Percentiles rank a stretch among this genome's conserved stretches.
phyloP scores from a whole-genome alignment of 2,797 vertebrate genomes.

The Melanotaenia maccullochi region DNA sequence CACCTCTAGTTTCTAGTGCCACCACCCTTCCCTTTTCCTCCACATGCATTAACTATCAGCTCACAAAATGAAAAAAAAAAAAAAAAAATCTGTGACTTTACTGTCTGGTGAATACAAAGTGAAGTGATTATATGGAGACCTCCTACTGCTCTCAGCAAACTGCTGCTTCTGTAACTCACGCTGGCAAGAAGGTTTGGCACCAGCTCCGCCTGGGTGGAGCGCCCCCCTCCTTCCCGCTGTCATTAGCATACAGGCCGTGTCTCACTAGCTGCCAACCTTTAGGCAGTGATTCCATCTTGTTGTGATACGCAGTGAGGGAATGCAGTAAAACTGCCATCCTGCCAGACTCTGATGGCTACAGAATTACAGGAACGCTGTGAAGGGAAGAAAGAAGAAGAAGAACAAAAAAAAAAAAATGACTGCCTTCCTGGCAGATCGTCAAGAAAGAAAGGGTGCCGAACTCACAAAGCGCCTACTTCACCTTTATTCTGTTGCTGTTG shows the following conservation, averaged over 20 bases:
- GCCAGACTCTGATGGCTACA: slow-evolving; percentile 72
- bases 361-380: slow-evolving; percentile 68
- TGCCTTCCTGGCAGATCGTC: slow-evolving; percentile 67
- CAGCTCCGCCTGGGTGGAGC: slow-evolving; percentile 32
- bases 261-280: slow-evolving; percentile 73
- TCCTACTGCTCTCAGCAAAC: slow-evolving; percentile 62
- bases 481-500: slow-evolving; percentile 64
- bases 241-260: slow-evolving; percentile 79
- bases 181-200: slow-evolving; percentile 57
- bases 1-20: slow-evolving; percentile 16
- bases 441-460: slow-evolving; percentile 61
- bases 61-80: slow-evolving; percentile 26
- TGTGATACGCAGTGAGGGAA: slow-evolving; percentile 63
- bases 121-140: slow-evolving; percentile 70
- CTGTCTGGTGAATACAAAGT: slow-evolving; percentile 72
- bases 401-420: slow-evolving; percentile 54
- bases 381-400: slow-evolving; percentile 38
- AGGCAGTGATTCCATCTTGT: slow-evolving; percentile 78
- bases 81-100: slow-evolving; percentile 58
- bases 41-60: slow-evolving; percentile 35
- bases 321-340: slow-evolving; percentile 74
- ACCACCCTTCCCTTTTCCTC: slow-evolving; percentile 18
- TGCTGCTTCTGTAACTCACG: slow-evolving; percentile 62
- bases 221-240: slow-evolving; percentile 45
- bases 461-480: slow-evolving; percentile 64